Base-by-base conservation (phyloP, 2,113 vertebrate genomes). In the Beaufortia kweichowensis region DNA sequence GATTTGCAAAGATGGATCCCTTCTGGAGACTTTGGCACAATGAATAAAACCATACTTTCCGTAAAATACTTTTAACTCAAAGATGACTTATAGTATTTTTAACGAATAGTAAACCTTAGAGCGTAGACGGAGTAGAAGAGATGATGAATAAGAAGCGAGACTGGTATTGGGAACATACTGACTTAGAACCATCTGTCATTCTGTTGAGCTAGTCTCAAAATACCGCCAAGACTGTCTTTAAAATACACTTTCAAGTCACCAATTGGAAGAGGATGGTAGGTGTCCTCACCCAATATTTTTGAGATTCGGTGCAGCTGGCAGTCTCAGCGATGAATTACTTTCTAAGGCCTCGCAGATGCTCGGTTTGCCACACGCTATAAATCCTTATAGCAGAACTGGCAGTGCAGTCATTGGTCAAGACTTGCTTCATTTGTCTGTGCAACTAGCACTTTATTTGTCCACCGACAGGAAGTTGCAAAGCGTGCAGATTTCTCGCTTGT, bases 301-400 rank as follows among this genome's bases (percentile, higher is more conserved):
- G 3, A n/a, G 41, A 41, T 9, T 24, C 24, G 46, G 66, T 80
- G 73, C 39, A 72, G 76, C 57, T 83, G 78, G 63, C 46, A 31
- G 21, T 41, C 14, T 83, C 21, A 24, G 68, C 76, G 63, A 48
- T 28, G 35, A 80, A 70, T 78, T 78, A 75, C 50, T 78, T 75
- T 66, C 81, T 81, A 79, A 81, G 79, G 55, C 83, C 53, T 81
- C 35, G 33, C 72, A 17, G 62, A 80, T 73, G 79, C 50, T 57
- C 48, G 24, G 23, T 77, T 78, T 79, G 77, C 75, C 65, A 28
- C 9, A 4, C 35, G 39, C 74, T 65, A 87, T 86, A 82, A 85
- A 87, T 89, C 82, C 80, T 87, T 59, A 77, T 62, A 83, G 79
- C 64, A 69, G 81, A 87, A 83, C 80, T 86, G 81, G 82, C 85